Percentiles rank a stretch among this genome's conserved stretches.
phyloP scores from a whole-genome alignment of 2,888 invertebrate genomes.

The Mythimna albipuncta region DNA sequence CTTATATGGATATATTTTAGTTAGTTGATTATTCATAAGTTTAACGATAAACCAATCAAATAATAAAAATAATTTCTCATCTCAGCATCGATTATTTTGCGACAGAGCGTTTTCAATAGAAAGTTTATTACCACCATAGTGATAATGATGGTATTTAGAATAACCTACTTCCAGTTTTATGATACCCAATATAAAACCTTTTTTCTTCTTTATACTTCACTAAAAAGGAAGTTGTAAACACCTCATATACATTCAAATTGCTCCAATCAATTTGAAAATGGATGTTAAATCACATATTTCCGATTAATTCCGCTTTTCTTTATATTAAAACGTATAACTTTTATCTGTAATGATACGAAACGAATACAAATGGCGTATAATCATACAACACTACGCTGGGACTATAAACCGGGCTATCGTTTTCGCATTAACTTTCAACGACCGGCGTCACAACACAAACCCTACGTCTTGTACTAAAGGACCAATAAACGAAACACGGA shows the following conservation, averaged over 20 bases:
- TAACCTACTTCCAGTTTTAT: slow-evolving; percentile 60
- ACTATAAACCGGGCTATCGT: slow-evolving; percentile 53
- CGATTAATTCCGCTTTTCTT: slow-evolving; percentile 43
- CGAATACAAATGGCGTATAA: slow-evolving; percentile 65
- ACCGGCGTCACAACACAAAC: slow-evolving; percentile 38
- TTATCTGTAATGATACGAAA: slow-evolving; percentile 61
- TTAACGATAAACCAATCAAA: slow-evolving; percentile 26
- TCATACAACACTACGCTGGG: slow-evolving; percentile 43
- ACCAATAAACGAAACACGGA: slow-evolving; percentile 39
- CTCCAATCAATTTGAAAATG: slow-evolving; percentile 54
- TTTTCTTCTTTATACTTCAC: slow-evolving; percentile 34
- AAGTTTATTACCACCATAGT: slow-evolving; percentile 56
- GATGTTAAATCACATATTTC: slow-evolving; percentile 54
- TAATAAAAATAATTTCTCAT: slow-evolving; percentile 22
- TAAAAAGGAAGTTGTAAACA: slow-evolving; percentile 62
- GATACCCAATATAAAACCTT: slow-evolving; percentile 41
- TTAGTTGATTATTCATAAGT: slow-evolving; percentile 15
- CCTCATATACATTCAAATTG: slow-evolving; percentile 50
- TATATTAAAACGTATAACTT: slow-evolving; percentile 57
- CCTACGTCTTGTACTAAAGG: slow-evolving; percentile 15
- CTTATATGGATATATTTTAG: background rate
- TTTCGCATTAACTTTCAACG: slow-evolving; percentile 55
- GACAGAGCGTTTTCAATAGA: slow-evolving; percentile 37
- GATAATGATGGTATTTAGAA: slow-evolving; percentile 57
- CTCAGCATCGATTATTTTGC: slow-evolving; percentile 46